Evolutionary conservation across 2,113 vertebrate species (phyloP).

Genomic region (Tupaia chinensis): DNA sequence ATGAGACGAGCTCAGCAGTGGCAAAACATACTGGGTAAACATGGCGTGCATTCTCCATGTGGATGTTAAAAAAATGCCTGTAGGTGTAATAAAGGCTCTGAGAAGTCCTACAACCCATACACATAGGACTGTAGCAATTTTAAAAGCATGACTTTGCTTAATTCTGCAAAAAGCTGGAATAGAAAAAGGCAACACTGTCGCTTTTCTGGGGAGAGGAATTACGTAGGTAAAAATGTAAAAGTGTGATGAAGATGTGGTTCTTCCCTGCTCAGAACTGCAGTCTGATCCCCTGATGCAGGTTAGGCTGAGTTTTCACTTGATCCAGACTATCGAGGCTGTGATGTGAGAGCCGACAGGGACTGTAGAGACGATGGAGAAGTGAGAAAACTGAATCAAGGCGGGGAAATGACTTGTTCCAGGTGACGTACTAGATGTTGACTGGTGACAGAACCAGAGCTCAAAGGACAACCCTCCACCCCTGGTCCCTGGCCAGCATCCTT

Average conservation of each 20-base stretch:
- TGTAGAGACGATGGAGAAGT: constrained; percentile 39
- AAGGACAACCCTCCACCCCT: background rate
- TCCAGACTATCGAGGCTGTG: background rate
- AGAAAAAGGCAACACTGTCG: background rate
- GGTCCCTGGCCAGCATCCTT: background rate
- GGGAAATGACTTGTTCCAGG: constrained; percentile 1
- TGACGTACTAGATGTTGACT: background rate
- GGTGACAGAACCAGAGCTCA: background rate
- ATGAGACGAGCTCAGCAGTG: background rate
- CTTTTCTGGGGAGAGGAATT: background rate
- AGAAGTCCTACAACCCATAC: background rate
- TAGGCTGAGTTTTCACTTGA: background rate
- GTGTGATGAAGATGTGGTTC: background rate
- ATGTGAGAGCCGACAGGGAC: background rate
- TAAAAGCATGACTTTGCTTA: background rate
- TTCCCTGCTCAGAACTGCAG: background rate
- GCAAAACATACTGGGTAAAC: background rate
- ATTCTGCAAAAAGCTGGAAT: background rate
- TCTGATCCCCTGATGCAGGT: background rate
- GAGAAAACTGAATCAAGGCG: constrained; percentile 49
- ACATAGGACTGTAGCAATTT: background rate
- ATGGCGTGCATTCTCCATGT: background rate
- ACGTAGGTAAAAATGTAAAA: background rate
- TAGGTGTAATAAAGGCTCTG: background rate
- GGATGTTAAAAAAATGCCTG: background rate